Conservation (phyloP, 2,113 vertebrate genomes). For the Pollimyrus isidori region DNA sequence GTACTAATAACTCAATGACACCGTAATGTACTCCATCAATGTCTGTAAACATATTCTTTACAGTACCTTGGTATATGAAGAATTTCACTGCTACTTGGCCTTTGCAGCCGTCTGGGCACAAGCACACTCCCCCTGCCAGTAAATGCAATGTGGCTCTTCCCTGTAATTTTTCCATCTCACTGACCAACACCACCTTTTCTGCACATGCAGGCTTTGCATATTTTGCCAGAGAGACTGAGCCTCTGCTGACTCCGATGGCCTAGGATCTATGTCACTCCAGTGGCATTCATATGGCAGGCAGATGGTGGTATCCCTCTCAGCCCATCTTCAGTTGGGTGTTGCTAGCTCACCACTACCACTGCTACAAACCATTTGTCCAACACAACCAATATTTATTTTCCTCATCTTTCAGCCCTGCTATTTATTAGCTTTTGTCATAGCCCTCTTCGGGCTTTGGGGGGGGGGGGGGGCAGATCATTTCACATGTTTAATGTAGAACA, state of each 20-base stretch:
- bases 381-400: not conserved
- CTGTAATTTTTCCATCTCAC: not conserved
- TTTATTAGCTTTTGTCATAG: not conserved
- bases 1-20: not conserved
- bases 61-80: not conserved
- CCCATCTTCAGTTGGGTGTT: not conserved
- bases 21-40: not conserved
- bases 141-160: not conserved
- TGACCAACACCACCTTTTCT: conserved; percentile 33
- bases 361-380: not conserved
- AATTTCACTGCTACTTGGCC: not conserved
- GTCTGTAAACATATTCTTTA: not conserved
- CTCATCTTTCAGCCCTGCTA: not conserved
- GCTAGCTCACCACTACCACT: conserved; percentile 1
- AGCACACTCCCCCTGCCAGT: not conserved
- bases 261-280: conserved; percentile 66
- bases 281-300: conserved; percentile 67
- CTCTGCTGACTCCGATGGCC: conserved; percentile 53
- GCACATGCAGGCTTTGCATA: conserved; percentile 43
- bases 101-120: not conserved
- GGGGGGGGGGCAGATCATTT: not conserved
- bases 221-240: conserved; percentile 57
- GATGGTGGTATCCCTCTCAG: conserved; percentile 55
- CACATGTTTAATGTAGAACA: not conserved
- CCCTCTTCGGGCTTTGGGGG: not conserved